These are phyloP conservation scores for Macquaria ambigua DNA, from an alignment of 2,113 vertebrate genomes.

Conservation along the genomic window DNA sequence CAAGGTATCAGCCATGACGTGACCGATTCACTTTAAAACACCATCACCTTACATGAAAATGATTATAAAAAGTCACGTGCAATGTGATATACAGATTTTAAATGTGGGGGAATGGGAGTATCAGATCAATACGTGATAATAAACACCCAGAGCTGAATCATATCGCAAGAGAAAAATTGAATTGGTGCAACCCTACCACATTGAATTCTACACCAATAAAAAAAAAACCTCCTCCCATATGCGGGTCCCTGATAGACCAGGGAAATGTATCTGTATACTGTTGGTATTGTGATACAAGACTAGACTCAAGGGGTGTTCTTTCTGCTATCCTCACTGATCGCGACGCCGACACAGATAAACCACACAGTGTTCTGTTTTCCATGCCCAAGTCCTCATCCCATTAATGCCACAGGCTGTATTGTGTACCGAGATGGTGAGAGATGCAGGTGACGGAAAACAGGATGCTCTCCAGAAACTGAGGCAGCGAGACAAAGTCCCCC, in stretches of 20 bases:
- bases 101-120: not conserved
- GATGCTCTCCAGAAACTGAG: conserved; percentile 43
- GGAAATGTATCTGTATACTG: not conserved
- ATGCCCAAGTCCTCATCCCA: not conserved
- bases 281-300: not conserved
- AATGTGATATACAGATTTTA: not conserved
- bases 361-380: conserved; percentile 10
- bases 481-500: conserved; percentile 31
- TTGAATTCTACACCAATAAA: not conserved
- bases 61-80: too few relatives aligned
- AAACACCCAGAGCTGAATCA: not conserved
- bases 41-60: not conserved
- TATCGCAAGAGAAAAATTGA: not conserved
- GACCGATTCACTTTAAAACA: not conserved
- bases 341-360: conserved; percentile 20
- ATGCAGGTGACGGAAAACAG: conserved; percentile 62
- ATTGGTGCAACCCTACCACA: not conserved
- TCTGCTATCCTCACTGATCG: conserved; percentile 26
- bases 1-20: not conserved
- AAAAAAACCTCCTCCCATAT: not conserved
- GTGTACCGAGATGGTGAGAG: conserved; percentile 33
- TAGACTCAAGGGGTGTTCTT: not conserved
- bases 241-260: not conserved
- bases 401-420: conserved; percentile 7
- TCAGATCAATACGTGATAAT: not conserved